Evolutionary conservation across 30 jellyfish, hydroid and myxozoan species (phyloP), one percentile per base, ranked within the genome.

Genomic region (Rhopilema esculentum): DNA sequence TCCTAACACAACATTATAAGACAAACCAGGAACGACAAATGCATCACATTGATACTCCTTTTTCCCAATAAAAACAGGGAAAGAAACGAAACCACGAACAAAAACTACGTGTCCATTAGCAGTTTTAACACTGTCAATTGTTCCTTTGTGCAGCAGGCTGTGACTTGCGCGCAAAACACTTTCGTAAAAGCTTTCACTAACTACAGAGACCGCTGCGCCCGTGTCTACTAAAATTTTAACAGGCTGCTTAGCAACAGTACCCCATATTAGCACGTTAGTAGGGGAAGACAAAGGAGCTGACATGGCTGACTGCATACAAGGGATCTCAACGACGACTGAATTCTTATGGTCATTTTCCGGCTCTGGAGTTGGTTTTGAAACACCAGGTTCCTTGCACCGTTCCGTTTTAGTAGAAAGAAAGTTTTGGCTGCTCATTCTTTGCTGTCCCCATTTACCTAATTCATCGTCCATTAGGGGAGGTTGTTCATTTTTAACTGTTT

Each of bases 1-100:
- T 24, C 87, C 87, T 8, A 76, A 51, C 52, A 76, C 87, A 48
- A 76, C 75, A 25, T 52, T 48, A 19, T 76, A 76, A 24, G 87
- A 52, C 19, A 76, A 16, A 49, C 53, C 75, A 12, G 87, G 75
- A 27, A 76, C 87, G 21, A 75, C 30, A 24, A 72, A 49, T 6
- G 85, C 22, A 51, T 21, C 27, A 51, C 85, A 75, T 9, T 4
- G 21, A 49, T 75, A 75, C 22, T 17, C 1, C 15, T 27, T 27
- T 8, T 70, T 16, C 19, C 81, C 65, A 15, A 70, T 6, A 70
- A 70, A 29, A 25, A 70, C 18, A 16, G 22, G n/a, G 33, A 70
- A 68, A 26, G 33, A 6, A 1, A 68, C 79, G 21, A 6, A 25
- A 26, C 79, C 79, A 4, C 0, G 26, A 28, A 68, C 79, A 20